Conservation (phyloP, 2,797 vertebrate species). For the Helarctos malayanus region DNA sequence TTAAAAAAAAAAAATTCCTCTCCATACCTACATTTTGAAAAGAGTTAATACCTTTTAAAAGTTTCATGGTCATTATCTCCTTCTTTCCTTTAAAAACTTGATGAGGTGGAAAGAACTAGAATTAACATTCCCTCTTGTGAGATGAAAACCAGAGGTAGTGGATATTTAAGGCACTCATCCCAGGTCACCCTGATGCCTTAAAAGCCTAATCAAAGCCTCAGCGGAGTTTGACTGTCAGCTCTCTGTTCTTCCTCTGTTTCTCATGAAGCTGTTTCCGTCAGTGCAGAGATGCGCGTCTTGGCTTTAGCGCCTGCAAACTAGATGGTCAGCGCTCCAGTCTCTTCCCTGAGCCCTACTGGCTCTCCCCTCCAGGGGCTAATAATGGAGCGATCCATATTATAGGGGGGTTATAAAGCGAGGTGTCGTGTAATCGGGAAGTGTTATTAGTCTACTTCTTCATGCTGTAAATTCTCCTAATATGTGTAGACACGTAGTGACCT, state of each 20-base stretch:
- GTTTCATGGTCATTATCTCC: not conserved
- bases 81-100: constrained; percentile 18
- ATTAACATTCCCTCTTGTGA: not conserved
- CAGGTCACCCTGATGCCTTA: not conserved
- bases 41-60: constrained; percentile 32
- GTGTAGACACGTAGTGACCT: not conserved
- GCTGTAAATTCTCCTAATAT: not conserved
- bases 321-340: not conserved
- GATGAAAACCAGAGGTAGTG: not conserved
- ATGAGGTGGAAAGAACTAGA: not conserved
- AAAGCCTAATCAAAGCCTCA: not conserved
- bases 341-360: not conserved
- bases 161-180: not conserved
- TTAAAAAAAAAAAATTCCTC: not conserved
- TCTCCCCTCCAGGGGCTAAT: not conserved
- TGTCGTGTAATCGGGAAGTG: not conserved
- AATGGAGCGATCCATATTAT: not conserved
- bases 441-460: not conserved
- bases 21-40: not conserved
- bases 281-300: not conserved
- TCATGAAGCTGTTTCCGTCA: not conserved
- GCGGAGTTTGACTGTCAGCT: not conserved
- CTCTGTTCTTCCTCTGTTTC: not conserved
- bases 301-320: not conserved
- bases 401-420: not conserved